Evolutionary conservation across 2,797 vertebrate genomes (phyloP).

Genomic region (Hoplostethus mediterraneus): DNA sequence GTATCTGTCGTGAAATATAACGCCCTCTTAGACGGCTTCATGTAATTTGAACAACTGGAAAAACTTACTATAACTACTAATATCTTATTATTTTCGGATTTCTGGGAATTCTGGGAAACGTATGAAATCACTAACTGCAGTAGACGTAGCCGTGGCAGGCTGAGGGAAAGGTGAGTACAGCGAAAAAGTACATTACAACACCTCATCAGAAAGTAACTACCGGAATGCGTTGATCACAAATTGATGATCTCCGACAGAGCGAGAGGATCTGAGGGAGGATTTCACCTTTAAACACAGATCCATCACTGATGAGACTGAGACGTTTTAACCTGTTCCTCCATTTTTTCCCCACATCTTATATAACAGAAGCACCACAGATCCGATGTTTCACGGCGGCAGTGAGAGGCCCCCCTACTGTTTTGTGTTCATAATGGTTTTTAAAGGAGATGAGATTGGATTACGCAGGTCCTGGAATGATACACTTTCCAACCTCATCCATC

Average conservation of each 20-base stretch:
- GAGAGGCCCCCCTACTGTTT: slow-evolving; percentile 22
- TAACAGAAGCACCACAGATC: slow-evolving; percentile 41
- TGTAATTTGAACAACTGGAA: no score
- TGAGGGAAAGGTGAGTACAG: neutral
- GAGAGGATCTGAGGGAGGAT: neutral
- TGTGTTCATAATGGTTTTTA: slow-evolving; percentile 39
- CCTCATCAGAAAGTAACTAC: no score
- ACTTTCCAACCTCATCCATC: slow-evolving; percentile 41
- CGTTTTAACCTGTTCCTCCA: slow-evolving; percentile 8
- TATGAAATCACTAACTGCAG: neutral
- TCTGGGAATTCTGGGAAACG: neutral
- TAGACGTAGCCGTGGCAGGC: neutral
- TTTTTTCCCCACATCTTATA: slow-evolving; percentile 38
- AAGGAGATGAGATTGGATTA: slow-evolving; percentile 42
- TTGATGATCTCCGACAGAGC: neutral
- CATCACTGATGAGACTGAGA: neutral
- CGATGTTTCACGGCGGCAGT: slow-evolving; percentile 21
- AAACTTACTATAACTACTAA: no score
- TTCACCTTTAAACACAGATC: neutral
- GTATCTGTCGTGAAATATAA: no score
- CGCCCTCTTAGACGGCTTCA: no score
- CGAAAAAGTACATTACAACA: no score
- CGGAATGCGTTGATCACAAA: neutral
- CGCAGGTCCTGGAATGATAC: slow-evolving; percentile 20
- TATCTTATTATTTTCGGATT: no score